Evolutionary conservation across 2,888 invertebrate genomes (phyloP), one percentile per base, ranked within the genome.

Genomic region (Priocnemis perturbator): DNA sequence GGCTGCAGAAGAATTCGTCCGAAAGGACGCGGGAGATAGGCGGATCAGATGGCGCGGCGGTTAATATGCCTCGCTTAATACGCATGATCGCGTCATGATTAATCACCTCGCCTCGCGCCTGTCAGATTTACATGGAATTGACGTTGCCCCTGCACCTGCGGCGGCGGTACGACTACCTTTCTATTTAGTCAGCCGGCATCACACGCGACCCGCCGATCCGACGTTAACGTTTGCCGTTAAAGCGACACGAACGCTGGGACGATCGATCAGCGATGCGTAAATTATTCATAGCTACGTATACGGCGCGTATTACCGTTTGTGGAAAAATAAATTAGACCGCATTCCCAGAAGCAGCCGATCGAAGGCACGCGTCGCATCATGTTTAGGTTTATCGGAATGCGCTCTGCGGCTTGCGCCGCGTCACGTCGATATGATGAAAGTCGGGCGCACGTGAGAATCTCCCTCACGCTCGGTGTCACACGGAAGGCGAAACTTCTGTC

Each of bases 401-500:
- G 7, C 26, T 3, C 37, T 37, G 11, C 4, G 1, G 7, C 7
- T 37, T 11, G 7, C 37, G 7, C 26, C 55, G 23, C 21, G 37
- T 21, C 59, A 26, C 59, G 48, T 55, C 11, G 37, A 37, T 1
- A 7, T 9, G 37, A 37, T 2, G 37, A 37, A 11, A 7, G 11
- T 7, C 37, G 37, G 7, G 37, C 37, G 37, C 37, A 37, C 4
- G 37, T 37, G 37, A 71, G 55, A 62, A 71, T 71, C 30, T 9
- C 9, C 21, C 21, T 56, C n/a, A 67, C 59, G 53, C 58, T 58
- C 44, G 30, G 23, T 20, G 56, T 21, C 21, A 56, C 66, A 45
- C 60, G 48, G 47, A 9, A 71, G 58, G 71, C 58, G 52, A 26
- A 60, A 57, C 53, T 62, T 45, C 48, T 48, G 55, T 48, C 58